Conservation (phyloP, 2,888 invertebrate genomes). For the Pachydiplax longipennis region DNA sequence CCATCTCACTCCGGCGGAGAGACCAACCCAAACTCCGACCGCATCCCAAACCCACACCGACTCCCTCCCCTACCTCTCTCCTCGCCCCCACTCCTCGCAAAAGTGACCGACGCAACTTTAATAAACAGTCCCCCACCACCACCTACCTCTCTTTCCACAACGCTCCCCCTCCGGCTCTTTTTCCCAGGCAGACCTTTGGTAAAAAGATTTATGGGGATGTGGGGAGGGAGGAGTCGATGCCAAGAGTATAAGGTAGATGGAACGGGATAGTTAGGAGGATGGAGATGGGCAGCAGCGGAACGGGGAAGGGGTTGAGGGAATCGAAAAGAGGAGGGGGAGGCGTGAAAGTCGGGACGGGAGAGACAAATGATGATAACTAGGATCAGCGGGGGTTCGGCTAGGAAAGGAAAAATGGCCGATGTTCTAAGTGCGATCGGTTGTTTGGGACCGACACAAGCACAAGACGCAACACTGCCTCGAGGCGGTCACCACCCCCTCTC, state of each 20-base stretch:
- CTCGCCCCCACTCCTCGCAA: background rate
- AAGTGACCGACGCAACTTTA: conserved; percentile 45
- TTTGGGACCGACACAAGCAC: background rate
- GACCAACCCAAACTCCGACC: conserved; percentile 24
- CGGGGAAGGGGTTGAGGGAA: background rate
- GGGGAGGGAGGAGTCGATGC: conserved; percentile 23
- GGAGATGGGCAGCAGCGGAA: background rate
- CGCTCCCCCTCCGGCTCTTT: background rate
- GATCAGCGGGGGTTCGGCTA: conserved; percentile 27
- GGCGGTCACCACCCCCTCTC: background rate
- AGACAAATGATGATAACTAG: conserved; percentile 45
- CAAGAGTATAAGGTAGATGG: conserved; percentile 7
- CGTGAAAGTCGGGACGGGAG: conserved; percentile 40
- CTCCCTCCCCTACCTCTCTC: background rate
- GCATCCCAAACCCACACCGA: background rate
- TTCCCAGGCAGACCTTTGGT: conserved; percentile 41
- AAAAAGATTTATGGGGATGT: conserved; percentile 39
- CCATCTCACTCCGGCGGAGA: conserved; percentile 34
- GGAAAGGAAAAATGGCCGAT: conserved; percentile 19
- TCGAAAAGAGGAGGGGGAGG: conserved; percentile 1
- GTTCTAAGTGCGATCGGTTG: conserved; percentile 28
- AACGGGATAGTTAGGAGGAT: background rate
- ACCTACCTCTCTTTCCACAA: background rate
- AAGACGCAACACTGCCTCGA: background rate
- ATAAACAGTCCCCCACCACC: conserved; percentile 35